A percentile compares a stretch with the other conserved stretches of the same genome.
Conservation (phyloP, 2,113 vertebrate species). For the Myotis brandtii region DNA sequence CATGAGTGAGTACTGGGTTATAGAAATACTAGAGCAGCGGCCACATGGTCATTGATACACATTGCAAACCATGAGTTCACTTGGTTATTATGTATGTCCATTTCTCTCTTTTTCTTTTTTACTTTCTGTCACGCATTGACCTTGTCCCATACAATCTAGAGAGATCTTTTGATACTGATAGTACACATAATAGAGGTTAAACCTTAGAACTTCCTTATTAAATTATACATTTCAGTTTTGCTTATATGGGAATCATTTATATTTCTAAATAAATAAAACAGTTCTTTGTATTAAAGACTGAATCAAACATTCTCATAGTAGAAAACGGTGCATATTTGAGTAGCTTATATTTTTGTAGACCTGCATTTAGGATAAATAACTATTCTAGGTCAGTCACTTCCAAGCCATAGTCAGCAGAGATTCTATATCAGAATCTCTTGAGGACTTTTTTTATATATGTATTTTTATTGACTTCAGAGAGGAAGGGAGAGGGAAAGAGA, state of each 20-base stretch:
- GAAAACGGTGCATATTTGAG: background rate
- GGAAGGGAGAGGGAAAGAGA: no score
- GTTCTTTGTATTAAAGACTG: conserved; percentile 27
- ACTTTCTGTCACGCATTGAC: background rate
- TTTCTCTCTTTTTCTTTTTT: background rate
- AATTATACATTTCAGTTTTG: conserved; percentile 10
- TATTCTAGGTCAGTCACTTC: conserved; percentile 22
- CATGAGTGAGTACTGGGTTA: background rate
- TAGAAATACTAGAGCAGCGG: background rate
- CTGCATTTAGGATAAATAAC: conserved; percentile 5
- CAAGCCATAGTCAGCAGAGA: background rate
- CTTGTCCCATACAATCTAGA: no score
- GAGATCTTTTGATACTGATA: background rate
- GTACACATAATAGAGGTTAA: background rate
- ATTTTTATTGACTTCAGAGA: no score
- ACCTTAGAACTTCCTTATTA: background rate
- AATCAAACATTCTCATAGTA: background rate
- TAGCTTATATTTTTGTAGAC: background rate
- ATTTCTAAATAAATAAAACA: background rate
- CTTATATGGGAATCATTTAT: background rate
- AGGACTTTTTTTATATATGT: background rate
- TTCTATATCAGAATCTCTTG: background rate
- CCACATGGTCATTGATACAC: background rate
- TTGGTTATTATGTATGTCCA: background rate
- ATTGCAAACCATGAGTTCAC: background rate